Evolutionary conservation across 2,113 vertebrate genomes (phyloP), one percentile per base, ranked within the genome.

Genomic region (Salvator merianae): DNA sequence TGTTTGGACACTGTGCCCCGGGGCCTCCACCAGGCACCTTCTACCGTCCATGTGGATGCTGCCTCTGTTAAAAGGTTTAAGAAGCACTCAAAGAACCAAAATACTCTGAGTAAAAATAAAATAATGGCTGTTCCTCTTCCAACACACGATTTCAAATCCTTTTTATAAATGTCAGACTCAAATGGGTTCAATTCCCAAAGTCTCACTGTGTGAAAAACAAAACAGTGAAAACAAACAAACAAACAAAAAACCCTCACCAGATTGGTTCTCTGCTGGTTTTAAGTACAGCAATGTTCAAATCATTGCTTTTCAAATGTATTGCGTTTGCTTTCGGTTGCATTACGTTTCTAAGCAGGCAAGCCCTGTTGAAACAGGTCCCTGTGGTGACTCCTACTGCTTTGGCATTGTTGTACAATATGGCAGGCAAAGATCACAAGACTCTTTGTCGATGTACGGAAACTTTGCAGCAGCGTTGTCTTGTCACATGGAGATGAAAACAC

Each of bases 401-500:
- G 0, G 1, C 50, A 30, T 78, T 12, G 2, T 14, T 7, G 1
- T 85, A 66, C 3, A 62, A 36, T 18, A 73, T 62, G 24, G 16
- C 40, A 1, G 66, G 8, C 1, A 73, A 63, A 77, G 9, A 53
- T 24, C 0, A 0, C 24, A 28, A 55, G 81, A 22, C 5, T 0
- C 84, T 75, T 13, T 22, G 47, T 63, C 77, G 24, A 84, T 24
- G 7, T 13, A 1, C 14, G 8, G 4, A 1, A 83, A 68, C 59
- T n/a, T 40, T 55, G 63, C 55, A 24, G 43, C 30, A 40, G 10
- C n/a, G 12, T 55, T 22, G 36, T 69, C 59, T 36, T 63, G 34
- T 34, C 12, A 34, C 24, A 34, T 7, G 43, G 30, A 62, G 62
- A 79, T 76, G 69, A 75, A 69, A 87, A 69, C 9, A 6, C 7